Base-by-base conservation (phyloP, 1,140 invertebrate genomes). In the Bombus pyrosoma region DNA sequence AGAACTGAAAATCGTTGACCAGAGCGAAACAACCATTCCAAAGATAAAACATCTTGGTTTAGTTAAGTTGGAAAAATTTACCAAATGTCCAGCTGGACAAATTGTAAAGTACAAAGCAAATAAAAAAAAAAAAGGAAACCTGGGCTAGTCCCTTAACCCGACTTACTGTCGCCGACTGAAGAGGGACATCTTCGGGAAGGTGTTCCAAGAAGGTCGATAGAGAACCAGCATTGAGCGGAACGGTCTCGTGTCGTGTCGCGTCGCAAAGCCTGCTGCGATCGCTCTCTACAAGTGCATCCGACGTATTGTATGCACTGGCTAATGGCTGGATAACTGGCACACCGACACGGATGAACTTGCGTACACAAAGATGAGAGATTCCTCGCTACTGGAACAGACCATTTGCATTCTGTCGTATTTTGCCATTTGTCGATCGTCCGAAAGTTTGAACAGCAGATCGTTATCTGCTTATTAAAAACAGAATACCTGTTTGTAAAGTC, bases 171-270 rank as follows among this genome's bases (percentile, higher is more conserved):
- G 15, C 8, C 69, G 83, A 34, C 32, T 64, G 62, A 76, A 85
- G 81, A 84, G 85, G 69, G 73, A 81, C 64, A 83, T 76, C 86
- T 79, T 73, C 18, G 69, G 39, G 53, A 73, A 53, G 88, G 41
- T 83, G 39, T 64, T 90, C 68, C 80, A 86, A 86, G n/a, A 73
- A 87, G 66, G 81, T 85, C 85, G 89, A 90, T 87, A 69, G 89
- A 85, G 75, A 76, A 77, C 78, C 82, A 64, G 64, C 79, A 57
- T 90, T 85, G 75, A 69, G n/a, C 39, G 18, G 68, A 39, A 68
- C 66, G 66, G 47, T 66, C 69, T 57, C 34, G 53, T 57, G 81
- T 41, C 66, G 53, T 64, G 81, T 73, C 47, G 64, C 69, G 34
- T 73, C 47, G 64, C 69, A n/a, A 80, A 39, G 43, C 34, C 59